A percentile compares a stretch with the other conserved stretches of the same genome.
phyloP scores from a whole-genome alignment of 2,797 vertebrate species.

The Amblyopsis hoosieri region DNA sequence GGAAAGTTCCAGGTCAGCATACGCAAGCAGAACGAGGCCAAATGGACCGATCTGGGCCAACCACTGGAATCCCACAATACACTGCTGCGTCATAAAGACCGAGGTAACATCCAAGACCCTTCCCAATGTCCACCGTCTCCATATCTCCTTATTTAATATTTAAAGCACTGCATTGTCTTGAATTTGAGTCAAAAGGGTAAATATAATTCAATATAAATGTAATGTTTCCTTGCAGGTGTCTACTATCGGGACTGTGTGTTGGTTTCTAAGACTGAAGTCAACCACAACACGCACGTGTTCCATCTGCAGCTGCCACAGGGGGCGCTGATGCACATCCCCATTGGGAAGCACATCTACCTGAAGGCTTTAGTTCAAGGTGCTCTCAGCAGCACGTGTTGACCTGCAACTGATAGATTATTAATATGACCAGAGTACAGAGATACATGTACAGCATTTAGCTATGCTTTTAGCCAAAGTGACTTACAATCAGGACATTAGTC shows the following conservation, averaged over 20 bases:
- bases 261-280: conserved; percentile 85
- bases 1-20: conserved; percentile 90
- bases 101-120: conserved; percentile 73
- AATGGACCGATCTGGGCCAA: conserved; percentile 85
- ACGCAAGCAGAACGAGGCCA: conserved; percentile 75
- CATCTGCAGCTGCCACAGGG: conserved; percentile 81
- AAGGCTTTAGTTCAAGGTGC: conserved; percentile 84
- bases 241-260: conserved; percentile 87
- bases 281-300: conserved; percentile 86
- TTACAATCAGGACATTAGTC: too few relatives aligned
- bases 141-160: not conserved
- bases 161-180: not conserved
- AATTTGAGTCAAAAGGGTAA: not conserved
- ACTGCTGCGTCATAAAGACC: conserved; percentile 77
- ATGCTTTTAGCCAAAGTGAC: too few relatives aligned
- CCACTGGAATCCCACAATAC: conserved; percentile 82
- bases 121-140: not conserved
- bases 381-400: too few relatives aligned
- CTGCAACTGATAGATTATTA: too few relatives aligned
- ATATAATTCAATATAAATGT: not conserved
- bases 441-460: too few relatives aligned
- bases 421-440: too few relatives aligned
- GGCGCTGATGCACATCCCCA: conserved; percentile 81
- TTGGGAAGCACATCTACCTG: conserved; percentile 93
- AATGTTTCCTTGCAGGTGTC: conserved; percentile 68